Conservation (phyloP, 1,140 invertebrate species). For the Calephelis virginiensis region DNA sequence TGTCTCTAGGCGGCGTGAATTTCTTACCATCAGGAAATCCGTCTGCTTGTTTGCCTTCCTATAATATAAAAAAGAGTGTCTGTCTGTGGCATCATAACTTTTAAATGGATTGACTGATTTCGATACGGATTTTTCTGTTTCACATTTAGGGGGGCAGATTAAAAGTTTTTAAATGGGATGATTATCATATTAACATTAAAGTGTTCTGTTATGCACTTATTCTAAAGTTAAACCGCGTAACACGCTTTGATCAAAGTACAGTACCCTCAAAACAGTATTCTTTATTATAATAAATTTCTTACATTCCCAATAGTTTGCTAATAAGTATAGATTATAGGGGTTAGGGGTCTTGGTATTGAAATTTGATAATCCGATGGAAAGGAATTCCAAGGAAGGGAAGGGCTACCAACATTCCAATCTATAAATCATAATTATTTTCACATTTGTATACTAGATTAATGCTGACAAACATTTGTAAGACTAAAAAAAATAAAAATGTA, state of each 20-base stretch:
- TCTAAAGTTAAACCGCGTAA: too few species aligned
- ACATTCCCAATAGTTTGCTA: neutral
- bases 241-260: constrained; percentile 4
- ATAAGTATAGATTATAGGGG: constrained; percentile 27
- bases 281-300: neutral
- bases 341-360: constrained; percentile 44
- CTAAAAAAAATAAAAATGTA: neutral
- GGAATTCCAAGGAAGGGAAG: constrained; percentile 31
- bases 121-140: too few species aligned
- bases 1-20: too few species aligned
- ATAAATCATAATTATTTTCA: constrained; percentile 19
- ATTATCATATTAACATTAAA: too few species aligned
- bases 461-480: neutral
- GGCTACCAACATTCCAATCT: constrained; percentile 9
- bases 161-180: too few species aligned
- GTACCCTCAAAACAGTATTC: neutral
- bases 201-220: too few species aligned
- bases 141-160: too few species aligned
- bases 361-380: constrained; percentile 40
- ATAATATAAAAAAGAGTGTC: too few species aligned
- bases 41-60: too few species aligned
- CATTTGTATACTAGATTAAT: constrained; percentile 2
- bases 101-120: too few species aligned
- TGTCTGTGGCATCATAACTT: neutral
- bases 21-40: too few species aligned